Evolutionary conservation across 2,888 invertebrate genomes (phyloP), one percentile per base, ranked within the genome.

Genomic region (Synergus laeviventris): DNA sequence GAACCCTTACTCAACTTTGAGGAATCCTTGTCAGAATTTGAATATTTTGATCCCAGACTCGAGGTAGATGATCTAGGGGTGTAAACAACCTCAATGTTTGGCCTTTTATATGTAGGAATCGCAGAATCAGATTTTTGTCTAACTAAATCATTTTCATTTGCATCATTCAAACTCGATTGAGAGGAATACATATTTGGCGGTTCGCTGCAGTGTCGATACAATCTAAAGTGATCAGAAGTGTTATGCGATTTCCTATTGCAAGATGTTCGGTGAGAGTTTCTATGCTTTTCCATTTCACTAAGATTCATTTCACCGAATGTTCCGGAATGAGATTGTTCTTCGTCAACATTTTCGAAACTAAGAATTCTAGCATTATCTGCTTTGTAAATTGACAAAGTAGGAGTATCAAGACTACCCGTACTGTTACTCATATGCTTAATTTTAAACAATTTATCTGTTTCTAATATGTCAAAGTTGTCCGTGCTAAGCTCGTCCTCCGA

Each of bases 401-500:
- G 83, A 1, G 84, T 85, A 61, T 87, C 81, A 11, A 90, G 82
- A 76, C 88, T 90, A 66, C 88, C 90, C 5, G 89, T 88, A 75
- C 90, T 91, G 79, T 80, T 90, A 78, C 89, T 90, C 76, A 88
- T 88, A 12, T 86, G 87, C 77, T 90, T 91, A 14, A 85, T 82
- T 75, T 84, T 85, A 12, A 89, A 76, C 38, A 90, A 83, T 81
- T 87, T 89, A 4, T 87, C 85, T 59, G 81, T 84, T 56, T 85
- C 85, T 24, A 83, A 81, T 11, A 84, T 79, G 76, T 86, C 85
- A 73, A 84, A 85, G 77, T 87, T 85, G 56, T 86, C 86, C 60
- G 84, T 84, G 77, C 87, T 89, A 61, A 91, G 83, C 76, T 91
- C 90, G 73, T 91, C 90, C n/a, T 90, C 90, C 2, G 91, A 91